phyloP scores from a whole-genome alignment of 2,113 vertebrate genomes.

The Hippocampus barbouri region DNA sequence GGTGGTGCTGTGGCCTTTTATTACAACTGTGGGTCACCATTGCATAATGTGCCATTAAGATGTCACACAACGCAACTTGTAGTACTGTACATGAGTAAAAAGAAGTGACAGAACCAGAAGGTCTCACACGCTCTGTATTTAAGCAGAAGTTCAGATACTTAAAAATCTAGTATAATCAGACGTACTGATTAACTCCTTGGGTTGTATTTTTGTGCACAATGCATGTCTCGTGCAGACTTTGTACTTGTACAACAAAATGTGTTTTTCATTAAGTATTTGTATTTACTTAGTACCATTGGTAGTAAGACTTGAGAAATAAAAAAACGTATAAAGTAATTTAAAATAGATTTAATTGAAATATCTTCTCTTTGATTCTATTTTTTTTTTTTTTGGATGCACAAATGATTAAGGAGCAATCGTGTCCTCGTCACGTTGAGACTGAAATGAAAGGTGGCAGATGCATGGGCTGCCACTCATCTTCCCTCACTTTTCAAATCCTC shows the following conservation, averaged over 20 bases:
- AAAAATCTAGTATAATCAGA: background rate
- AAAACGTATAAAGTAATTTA: background rate
- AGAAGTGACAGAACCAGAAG: background rate
- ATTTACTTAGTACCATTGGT: background rate
- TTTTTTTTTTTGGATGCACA: background rate
- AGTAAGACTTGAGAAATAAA: background rate
- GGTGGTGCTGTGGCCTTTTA: conserved; percentile 32
- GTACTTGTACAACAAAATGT: background rate
- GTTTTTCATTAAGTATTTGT: background rate
- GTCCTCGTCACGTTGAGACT: background rate
- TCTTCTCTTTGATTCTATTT: background rate
- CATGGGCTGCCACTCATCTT: background rate
- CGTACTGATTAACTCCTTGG: too few species aligned
- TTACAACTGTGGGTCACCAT: conserved; percentile 2
- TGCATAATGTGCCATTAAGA: conserved; percentile 29
- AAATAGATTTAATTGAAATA: too few species aligned
- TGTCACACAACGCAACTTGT: background rate
- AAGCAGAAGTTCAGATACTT: background rate
- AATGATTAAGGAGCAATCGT: background rate
- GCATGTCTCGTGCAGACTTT: background rate
- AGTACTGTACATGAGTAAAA: background rate
- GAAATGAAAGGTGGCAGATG: background rate
- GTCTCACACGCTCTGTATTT: background rate
- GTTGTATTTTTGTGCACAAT: too few species aligned
- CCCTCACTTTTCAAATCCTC: background rate